Base-by-base conservation (phyloP, 2,113 vertebrate species). In the Perca fluviatilis region DNA sequence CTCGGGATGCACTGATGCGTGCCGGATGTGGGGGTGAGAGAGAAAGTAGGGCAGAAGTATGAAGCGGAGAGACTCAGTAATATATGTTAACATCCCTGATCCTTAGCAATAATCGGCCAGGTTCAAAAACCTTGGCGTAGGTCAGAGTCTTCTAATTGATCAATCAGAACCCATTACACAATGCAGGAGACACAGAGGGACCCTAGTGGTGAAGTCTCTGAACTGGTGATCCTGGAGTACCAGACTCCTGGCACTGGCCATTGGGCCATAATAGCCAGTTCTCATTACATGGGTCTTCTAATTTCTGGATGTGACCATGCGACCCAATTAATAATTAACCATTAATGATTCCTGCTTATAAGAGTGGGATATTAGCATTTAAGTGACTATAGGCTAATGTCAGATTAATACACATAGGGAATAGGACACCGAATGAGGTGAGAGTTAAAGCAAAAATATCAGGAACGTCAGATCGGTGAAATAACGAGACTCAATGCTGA, bases 1-100 rank as follows among this genome's bases (percentile, higher is more conserved):
- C 98, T 83, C 97, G 94, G 91, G 98, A 97, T 88, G 96, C 72
- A 0, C 98, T 99, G 53, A 89, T 85, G 86, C 62, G 85, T 79
- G 80, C n/a, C 72, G 73, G 81, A 88, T 74, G 65, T 49, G 10
- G 57, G 9, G 5, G 40, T 43, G 25, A 63, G 7, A 57, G 25
- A 70, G 18, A 77, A 64, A 86, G 49, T 23, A 54, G 62, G 21
- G 33, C 23, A 46, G 40, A 69, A 15, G 19, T 72, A 74, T 79
- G 69, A 72, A 57, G 40, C 30, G 12, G 63, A 60, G n/a, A 66
- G 56, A 74, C 25, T 64, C 4, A 2, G 9, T 71, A 60, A 89
- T 84, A 62, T 27, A 33, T 53, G 70, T 58, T 83, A 88, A 82
- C 80, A 46, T 46, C 27, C 58, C 70, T 91, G 80, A 86, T 77